Evolutionary conservation across 2,888 invertebrate genomes (phyloP), one percentile per base, ranked within the genome.

Genomic region (Eurytoma adleriae): DNA sequence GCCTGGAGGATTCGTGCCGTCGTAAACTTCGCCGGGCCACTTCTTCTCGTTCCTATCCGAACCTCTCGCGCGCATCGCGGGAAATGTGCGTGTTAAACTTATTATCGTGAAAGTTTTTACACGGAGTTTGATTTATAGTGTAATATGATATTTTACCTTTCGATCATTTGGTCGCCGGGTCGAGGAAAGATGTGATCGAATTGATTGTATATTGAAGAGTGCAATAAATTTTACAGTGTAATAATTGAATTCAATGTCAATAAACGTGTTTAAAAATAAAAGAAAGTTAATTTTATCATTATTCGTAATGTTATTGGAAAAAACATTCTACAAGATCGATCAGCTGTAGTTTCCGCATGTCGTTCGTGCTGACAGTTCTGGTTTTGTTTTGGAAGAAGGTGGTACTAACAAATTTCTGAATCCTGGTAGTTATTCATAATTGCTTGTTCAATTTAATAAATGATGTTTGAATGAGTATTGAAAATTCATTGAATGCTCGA

Each of bases 1-100:
- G 20, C 52, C 72, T 54, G 62, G 72, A 27, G 54, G 62, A 72
- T 71, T 71, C 71, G 50, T 72, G 72, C 61, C 40, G 61, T 62
- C 52, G 52, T 72, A 62, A 71, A 72, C n/a, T 72, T 72, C 30
- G 30, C 62, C 71, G 7, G 10, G 40, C 13, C 16, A 14, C 14
- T n/a, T 56, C 69, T 14, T 13, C 52, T 7, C 18, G 54, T 54
- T 5, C n/a, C 14, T 14, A n/a, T 61, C 50, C 7, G 40, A 40
- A 10, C 72, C 72, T 16, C 72, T 20, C 1, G 0, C 30, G 7
- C 40, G 50, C 52, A 30, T 62, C 54, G 52, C 52, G 54, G 62
- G 52, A 54, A 62, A 40, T 40, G 40, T 62, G 52, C 62, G 13
- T 61, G 61, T 40, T 40, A 66, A 73, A 73, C 56, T 73, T 73